These are phyloP conservation scores for Platycnemis pennipes DNA, from an alignment of 2,888 invertebrate genomes.

Conservation along the genomic window DNA sequence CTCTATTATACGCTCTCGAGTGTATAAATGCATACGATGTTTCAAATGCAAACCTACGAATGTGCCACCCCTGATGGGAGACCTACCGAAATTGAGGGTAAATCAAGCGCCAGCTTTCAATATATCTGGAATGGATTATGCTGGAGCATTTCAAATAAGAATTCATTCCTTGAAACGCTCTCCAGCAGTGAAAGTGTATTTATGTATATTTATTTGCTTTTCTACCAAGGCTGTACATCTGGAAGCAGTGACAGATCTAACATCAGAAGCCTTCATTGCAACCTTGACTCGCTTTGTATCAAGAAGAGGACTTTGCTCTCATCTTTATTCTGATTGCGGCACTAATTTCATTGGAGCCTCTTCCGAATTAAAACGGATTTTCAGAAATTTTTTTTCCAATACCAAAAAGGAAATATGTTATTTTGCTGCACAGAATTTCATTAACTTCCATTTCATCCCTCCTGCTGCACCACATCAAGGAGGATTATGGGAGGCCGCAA, in stretches of 20 bases:
- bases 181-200: background rate
- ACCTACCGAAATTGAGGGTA: too few relatives aligned
- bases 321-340: too few relatives aligned
- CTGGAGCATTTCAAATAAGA: background rate
- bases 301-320: background rate
- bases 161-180: background rate
- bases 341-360: too few relatives aligned
- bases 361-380: background rate
- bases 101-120: too few relatives aligned
- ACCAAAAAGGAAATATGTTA: background rate
- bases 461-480: too few relatives aligned
- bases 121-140: background rate
- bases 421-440: background rate
- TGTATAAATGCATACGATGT: too few relatives aligned
- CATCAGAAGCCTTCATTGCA: background rate
- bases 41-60: too few relatives aligned
- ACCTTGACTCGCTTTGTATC: background rate
- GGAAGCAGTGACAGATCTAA: background rate
- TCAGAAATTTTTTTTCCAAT: background rate
- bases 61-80: background rate
- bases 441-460: slow-evolving; percentile 66
- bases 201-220: too few relatives aligned
- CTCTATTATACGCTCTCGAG: too few relatives aligned
- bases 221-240: background rate
- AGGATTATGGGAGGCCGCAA: too few relatives aligned